phyloP scores from a whole-genome alignment of 2,113 vertebrate genomes.

The Pachyramphus minor region DNA sequence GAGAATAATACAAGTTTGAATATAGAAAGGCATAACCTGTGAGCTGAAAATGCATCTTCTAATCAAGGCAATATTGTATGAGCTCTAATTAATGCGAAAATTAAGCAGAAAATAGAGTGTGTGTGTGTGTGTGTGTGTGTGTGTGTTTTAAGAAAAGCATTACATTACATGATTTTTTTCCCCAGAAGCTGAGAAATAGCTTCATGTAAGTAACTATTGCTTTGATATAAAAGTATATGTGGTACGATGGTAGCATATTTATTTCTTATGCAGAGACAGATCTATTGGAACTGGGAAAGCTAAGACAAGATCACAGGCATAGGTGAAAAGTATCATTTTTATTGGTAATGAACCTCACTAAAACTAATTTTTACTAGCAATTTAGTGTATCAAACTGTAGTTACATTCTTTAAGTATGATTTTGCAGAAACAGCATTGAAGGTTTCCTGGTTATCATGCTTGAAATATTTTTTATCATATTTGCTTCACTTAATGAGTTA shows the following conservation, averaged over 20 bases:
- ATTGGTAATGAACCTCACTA: not conserved
- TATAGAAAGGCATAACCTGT: not conserved
- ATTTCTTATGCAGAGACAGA: not conserved
- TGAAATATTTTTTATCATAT: not conserved
- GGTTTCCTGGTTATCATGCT: not conserved
- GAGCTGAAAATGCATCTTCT: not conserved
- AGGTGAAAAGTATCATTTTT: not conserved
- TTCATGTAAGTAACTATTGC: not conserved
- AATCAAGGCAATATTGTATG: not conserved
- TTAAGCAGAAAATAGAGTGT: not conserved
- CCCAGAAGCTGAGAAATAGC: not conserved
- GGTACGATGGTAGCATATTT: not conserved
- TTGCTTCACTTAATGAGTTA: not conserved
- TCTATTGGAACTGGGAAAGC: not conserved
- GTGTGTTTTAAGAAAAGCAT: not conserved
- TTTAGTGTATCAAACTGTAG: not conserved
- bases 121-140: rapidly evolving
- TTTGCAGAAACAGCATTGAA: not conserved
- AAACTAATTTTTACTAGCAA: not conserved
- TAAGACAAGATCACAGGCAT: not conserved
- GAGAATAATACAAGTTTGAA: not conserved
- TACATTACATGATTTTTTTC: not conserved
- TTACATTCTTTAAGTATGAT: not conserved
- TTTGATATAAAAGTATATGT: not conserved
- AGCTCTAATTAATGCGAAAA: not conserved